Evolutionary conservation across 2,888 invertebrate genomes (phyloP).

Genomic region (Trimorus sp.): DNA sequence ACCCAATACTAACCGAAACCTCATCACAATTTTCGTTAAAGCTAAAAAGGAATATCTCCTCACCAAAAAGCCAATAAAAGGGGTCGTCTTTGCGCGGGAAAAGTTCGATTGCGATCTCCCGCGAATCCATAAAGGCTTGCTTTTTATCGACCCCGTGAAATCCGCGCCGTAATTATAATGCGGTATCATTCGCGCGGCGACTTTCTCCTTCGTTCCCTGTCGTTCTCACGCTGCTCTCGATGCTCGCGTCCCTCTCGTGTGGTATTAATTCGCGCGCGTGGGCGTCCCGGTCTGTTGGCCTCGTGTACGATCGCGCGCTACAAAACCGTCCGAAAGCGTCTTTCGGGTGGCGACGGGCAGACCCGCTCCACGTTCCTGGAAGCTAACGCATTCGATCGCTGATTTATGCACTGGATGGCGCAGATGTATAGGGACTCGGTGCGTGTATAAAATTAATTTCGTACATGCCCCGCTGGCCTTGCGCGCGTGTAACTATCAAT

Average conservation of each 20-base stretch:
- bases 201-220: constrained; percentile 13
- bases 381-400: constrained; percentile 79
- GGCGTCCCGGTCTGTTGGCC: constrained; percentile 67
- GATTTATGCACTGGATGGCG: constrained; percentile 78
- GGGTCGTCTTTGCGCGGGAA: too few relatives aligned
- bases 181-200: constrained; percentile 25
- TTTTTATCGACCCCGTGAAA: constrained; percentile 4
- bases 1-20: too few relatives aligned
- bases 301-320: constrained; percentile 49
- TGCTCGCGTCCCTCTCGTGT: constrained; percentile 69
- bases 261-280: constrained; percentile 76
- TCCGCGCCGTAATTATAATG: constrained; percentile 36
- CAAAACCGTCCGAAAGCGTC: constrained; percentile 55
- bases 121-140: constrained; percentile 13
- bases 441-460: constrained; percentile 79
- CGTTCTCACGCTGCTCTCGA: too few relatives aligned
- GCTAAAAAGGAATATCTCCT: too few relatives aligned
- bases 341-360: constrained; percentile 34
- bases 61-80: too few relatives aligned
- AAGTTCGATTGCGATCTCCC: neutral
- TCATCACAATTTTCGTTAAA: too few relatives aligned
- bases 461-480: constrained; percentile 77
- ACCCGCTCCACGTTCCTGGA: constrained; percentile 69
- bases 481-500: constrained; percentile 79
- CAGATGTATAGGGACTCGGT: constrained; percentile 77